These are phyloP conservation scores for Dermatemys mawii DNA, from an alignment of 2,113 vertebrate species.

Conservation along the genomic window DNA sequence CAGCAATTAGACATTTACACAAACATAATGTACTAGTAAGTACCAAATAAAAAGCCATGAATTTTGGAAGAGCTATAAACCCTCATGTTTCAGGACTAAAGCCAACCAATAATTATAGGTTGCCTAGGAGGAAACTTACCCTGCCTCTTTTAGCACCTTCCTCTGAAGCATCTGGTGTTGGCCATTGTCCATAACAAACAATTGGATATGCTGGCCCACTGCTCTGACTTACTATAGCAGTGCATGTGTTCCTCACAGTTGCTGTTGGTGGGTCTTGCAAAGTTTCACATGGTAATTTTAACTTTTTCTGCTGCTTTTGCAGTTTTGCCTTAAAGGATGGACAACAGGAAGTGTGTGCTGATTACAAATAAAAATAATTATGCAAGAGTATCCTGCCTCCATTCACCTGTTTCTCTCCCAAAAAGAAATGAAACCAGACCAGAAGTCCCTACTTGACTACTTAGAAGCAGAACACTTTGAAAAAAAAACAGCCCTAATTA, in stretches of 20 bases:
- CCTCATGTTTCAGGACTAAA: neutral
- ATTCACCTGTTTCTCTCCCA: neutral
- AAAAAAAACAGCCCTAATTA: too few species aligned
- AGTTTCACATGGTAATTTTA: neutral
- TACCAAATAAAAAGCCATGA: neutral
- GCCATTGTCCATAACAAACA: accelerated
- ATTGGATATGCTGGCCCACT: accelerated
- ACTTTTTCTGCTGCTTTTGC: neutral
- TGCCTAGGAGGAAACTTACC: neutral
- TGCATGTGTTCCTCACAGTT: neutral
- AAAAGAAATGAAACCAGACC: neutral
- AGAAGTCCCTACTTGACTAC: too few species aligned
- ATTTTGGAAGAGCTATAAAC: neutral
- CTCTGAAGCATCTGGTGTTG: accelerated
- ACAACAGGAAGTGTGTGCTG: neutral
- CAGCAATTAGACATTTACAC: neutral
- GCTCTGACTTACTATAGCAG: accelerated
- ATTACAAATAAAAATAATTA: neutral
- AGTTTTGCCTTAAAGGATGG: neutral
- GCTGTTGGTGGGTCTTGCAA: neutral
- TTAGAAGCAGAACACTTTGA: too few species aligned
- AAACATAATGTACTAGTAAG: neutral
- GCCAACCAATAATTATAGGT: neutral
- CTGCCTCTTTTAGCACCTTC: accelerated
- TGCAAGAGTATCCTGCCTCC: neutral